Evolutionary conservation across 2,797 vertebrate genomes (phyloP), one percentile per base, ranked within the genome.

Genomic region (Agapornis canus): DNA sequence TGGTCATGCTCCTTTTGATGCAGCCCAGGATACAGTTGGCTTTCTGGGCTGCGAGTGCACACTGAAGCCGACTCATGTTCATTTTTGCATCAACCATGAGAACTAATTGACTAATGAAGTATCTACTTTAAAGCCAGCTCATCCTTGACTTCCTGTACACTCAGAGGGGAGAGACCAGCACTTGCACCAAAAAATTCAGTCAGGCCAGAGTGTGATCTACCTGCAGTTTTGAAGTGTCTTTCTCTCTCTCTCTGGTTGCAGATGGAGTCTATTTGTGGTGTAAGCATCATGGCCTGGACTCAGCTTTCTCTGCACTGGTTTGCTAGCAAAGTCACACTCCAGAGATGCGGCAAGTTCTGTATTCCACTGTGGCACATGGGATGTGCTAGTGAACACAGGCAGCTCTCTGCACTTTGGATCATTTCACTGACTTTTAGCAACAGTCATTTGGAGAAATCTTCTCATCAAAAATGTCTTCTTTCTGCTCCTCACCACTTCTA

Each of bases 311-410:
- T 54, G 37, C 0, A 2, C 18, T 72, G 21, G 15, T 59, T 81
- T 77, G 39, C 12, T 21, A 35, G 26, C 56, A 63, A 63, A 42
- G 49, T 54, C 56, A 52, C 6, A 27, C 15, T 4, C 19, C 43
- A 72, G 35, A 52, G n/a, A 54, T 45, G 45, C 0, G 0, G 16
- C 1, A 2, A 60, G 56, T 60, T 57, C 45, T 26, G 27, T 20
- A 54, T 27, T 59, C 63, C 35, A 23, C 27, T 23, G 39, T 2
- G 3, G 52, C 64, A 39, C 40, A 7, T 3, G 42, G 47, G 64
- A 42, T 71, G 54, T 1, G 1, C 31, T 32, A 39, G 32, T 31
- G 52, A 85, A 39, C 52, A 56, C 25, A 25, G 35, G 56, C 11
- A 66, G 15, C n/a, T 51, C 23, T 37, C 80, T 40, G 35, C 40